Base-by-base conservation (phyloP, 2,113 vertebrate species). In the Tichodroma muraria region DNA sequence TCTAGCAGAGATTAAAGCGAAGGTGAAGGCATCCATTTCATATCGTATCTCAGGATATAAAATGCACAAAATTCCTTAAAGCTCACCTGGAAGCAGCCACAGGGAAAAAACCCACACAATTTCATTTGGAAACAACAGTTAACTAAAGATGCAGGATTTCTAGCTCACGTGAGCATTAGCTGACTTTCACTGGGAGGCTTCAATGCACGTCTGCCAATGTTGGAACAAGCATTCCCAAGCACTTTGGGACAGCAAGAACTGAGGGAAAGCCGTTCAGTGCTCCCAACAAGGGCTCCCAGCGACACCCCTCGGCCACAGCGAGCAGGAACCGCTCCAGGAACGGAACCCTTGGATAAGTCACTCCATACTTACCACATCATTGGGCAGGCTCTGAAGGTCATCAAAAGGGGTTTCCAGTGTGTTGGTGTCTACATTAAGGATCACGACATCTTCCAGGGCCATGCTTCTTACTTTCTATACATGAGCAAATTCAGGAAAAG, bases 391-490 rank as follows among this genome's bases (percentile, higher is more conserved):
- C 96, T 99, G 99, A 33, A 99, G 99, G 96, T 99, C 99, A 75
- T 99, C 98, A 86, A 99, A 99, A 23, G 99, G 99, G 1, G 98
- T 99, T 97, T 99, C 99, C 97, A 99, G 96, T 24, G 99, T 99
- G 97, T 99, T 99, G 57, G 98, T 99, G 97, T 99, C 99, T 42
- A 99, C 99, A 4, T 99, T 99, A n/a, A 99, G 97, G 95, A 99
- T 97, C 85, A 98, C 98, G 6, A 98, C 98, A 50, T 98, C 98
- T 89, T 98, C 98, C 95, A 98, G 95, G 94, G 98, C 98, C 98
- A 99, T 98, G 82, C 97, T 98, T 96, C 98, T 98, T 52, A 99
- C 99, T 96, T 98, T 99, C 99, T 99, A 89, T 53, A 97, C 82
- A 54, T 3, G 42, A 94, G 37, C 20, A 88, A 82, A 90, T 60